phyloP scores from a whole-genome alignment of 2,888 invertebrate genomes.

The Siphlonurus alternatus region DNA sequence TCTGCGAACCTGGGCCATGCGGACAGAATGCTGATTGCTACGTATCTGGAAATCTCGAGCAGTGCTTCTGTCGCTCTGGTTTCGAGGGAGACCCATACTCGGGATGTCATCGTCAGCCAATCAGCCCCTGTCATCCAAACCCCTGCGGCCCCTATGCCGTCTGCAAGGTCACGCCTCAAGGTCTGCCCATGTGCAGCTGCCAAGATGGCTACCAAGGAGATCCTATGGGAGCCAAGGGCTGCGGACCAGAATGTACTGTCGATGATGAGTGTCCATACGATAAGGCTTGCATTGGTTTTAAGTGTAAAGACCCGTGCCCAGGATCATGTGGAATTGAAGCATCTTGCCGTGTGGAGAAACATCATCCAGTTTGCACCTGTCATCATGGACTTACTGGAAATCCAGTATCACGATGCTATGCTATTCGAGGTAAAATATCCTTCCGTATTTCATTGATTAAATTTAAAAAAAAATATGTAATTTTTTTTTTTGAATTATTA shows the following conservation, averaged over 20 bases:
- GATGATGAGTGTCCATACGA: conserved; percentile 58
- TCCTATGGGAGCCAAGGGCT: conserved; percentile 49
- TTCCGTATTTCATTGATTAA: too few species aligned
- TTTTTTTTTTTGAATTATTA: not conserved
- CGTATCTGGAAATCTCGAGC: conserved; percentile 53
- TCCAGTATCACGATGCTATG: conserved; percentile 55
- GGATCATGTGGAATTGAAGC: conserved; percentile 64
- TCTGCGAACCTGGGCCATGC: conserved; percentile 71
- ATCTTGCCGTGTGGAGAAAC: conserved; percentile 54
- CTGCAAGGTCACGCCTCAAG: conserved; percentile 48
- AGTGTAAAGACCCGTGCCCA: conserved; percentile 66
- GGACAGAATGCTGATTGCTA: conserved; percentile 72
- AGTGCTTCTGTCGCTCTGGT: conserved; percentile 63
- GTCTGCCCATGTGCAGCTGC: conserved; percentile 55
- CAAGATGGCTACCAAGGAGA: conserved; percentile 59
- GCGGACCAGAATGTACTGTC: conserved; percentile 63
- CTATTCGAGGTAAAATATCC: conserved; percentile 28
- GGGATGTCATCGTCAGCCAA: conserved; percentile 50
- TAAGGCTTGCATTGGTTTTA: conserved; percentile 62
- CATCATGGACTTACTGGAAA: conserved; percentile 55
- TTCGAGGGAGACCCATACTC: conserved; percentile 64
- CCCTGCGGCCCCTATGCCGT: conserved; percentile 66
- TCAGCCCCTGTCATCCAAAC: conserved; percentile 53
- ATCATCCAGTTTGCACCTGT: conserved; percentile 66
- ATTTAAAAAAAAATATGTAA: too few species aligned